Conservation (phyloP, 2,888 invertebrate species). For the Ptychoptera albimana region DNA sequence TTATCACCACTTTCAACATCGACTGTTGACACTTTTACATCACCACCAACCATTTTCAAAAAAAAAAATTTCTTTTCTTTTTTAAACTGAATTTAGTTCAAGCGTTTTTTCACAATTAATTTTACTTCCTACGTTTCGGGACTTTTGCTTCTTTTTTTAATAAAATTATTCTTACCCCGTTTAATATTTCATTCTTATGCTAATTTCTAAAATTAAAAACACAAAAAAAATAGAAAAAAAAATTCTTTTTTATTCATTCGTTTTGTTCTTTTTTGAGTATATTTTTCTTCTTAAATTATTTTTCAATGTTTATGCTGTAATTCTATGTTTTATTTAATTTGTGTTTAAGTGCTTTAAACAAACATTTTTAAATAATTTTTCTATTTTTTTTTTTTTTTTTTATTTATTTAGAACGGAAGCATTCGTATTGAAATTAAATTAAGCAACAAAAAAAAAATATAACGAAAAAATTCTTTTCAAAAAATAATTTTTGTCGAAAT, state of each 20-base stretch:
- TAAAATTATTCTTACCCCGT: neutral
- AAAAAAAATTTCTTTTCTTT: slow-evolving; percentile 5
- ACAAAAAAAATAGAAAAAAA: neutral
- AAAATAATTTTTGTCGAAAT: no score
- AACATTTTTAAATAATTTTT: neutral
- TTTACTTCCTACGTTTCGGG: neutral
- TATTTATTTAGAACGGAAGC: no score
- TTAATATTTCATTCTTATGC: neutral
- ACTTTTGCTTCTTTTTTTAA: slow-evolving; percentile 1
- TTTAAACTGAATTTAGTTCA: neutral
- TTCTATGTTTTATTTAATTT: neutral
- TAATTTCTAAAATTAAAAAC: neutral
- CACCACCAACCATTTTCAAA: slow-evolving; percentile 44
- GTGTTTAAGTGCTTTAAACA: neutral
- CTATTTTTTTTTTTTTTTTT: no score
- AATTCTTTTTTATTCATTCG: neutral
- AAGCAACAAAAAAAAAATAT: no score
- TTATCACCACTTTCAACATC: slow-evolving; percentile 77
- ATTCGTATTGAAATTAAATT: no score
- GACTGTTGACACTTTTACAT: slow-evolving; percentile 80
- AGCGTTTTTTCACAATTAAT: neutral
- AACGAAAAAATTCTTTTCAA: no score
- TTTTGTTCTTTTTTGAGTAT: neutral
- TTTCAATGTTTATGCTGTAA: neutral
- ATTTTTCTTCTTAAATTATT: neutral